These are phyloP conservation scores for Meteorus cinctellus DNA, from an alignment of 2,888 invertebrate species.

Conservation along the genomic window DNA sequence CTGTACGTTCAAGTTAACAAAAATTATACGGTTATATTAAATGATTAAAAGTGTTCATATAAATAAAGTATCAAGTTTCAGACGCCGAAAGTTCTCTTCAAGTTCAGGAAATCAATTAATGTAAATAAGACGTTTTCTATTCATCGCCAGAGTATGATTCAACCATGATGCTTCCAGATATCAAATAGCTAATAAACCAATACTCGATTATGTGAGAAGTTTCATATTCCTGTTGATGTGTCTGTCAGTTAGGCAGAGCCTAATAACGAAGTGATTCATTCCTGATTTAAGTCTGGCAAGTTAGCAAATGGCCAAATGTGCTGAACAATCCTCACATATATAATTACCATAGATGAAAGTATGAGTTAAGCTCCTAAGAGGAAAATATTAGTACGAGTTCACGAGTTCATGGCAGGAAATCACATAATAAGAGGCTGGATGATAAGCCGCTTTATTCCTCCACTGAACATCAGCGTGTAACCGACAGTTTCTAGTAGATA, in stretches of 20 bases:
- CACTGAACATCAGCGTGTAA: conserved; percentile 44
- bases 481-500: conserved; percentile 35
- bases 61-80: not conserved
- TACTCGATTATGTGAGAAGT: not conserved
- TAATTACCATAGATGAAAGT: not conserved
- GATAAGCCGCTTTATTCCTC: conserved; percentile 29
- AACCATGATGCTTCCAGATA: not conserved
- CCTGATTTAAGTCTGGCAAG: not conserved
- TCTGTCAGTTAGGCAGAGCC: no score
- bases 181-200: conserved; percentile 4
- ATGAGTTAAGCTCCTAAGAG: not conserved
- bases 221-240: no score
- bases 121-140: no score
- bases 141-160: not conserved
- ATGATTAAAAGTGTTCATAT: not conserved
- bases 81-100: not conserved
- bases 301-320: no score
- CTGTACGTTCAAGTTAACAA: not conserved
- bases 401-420: not conserved
- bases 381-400: not conserved
- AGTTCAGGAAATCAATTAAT: not conserved
- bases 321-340: not conserved
- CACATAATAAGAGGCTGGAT: not conserved
- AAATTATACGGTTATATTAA: not conserved
- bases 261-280: not conserved